Evolutionary conservation across 2,113 vertebrate species (phyloP), one percentile per base, ranked within the genome.

Genomic region (Protomyctophum bolini): DNA sequence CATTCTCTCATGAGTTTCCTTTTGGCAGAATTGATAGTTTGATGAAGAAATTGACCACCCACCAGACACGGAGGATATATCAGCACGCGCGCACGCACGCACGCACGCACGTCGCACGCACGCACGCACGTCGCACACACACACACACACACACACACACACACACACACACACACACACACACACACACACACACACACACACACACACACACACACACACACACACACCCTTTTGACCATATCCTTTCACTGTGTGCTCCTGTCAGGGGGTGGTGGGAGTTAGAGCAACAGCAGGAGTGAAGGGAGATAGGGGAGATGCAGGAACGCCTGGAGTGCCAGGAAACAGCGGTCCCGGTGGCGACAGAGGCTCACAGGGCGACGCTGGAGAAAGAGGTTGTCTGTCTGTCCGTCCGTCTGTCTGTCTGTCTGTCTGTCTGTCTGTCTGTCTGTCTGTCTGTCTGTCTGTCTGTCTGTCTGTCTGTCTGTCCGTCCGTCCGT

Each of bases 331-430:
- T 51, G 96, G 95, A 58, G n/a, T 8, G 66, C 12, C n/a, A 6
- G 96, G 96, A 79, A 0, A 0, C 0, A 7, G 11, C 89, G 97
- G 96, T 41, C 64, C 41, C 11, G 52, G n/a, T 65, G 96, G 96
- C 56, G 48, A 66, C 11, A 52, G 68, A 75, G 97, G 97, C 72
- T 33, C 63, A 1, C 1, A 0, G 33, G 97, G 97, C 15, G n/a
- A 7, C 7, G 86, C 85, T 76, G 96, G 96, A 76, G 54, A 29
- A 47, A 79, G 71, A 90, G 90, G 91, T 80, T 4, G 5, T 41
- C 33, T 41, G 33, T 41, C 33, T 41, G 33, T 41, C 33, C 2
- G 33, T 41, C 33, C 4, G 33, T 41, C 33, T 41, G 33, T 41
- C 33, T 33, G 21, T 58, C n/a, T 59, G n/a, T 1, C 8, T 71